Evolutionary conservation across 2,797 vertebrate genomes (phyloP).

Genomic region (Pseudochromis fuscus): DNA sequence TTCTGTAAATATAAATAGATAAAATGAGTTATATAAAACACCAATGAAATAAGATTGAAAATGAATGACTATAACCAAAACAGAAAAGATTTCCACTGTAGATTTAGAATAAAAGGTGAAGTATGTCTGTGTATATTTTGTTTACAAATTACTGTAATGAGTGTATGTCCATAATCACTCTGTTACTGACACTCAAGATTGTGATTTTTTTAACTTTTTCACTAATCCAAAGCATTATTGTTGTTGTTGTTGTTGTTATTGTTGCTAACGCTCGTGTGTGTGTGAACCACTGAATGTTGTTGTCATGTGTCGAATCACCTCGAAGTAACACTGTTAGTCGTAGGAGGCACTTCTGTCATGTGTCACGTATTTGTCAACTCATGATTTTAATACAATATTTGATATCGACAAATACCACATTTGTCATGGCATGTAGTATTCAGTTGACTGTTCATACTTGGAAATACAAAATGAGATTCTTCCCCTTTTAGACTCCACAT

Average conservation of each 20-base stretch:
- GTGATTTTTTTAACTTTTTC: conserved; percentile 71
- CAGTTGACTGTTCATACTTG: conserved; percentile 10
- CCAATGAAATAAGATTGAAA: conserved; percentile 51
- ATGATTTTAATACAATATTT: conserved; percentile 60
- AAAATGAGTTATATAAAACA: conserved; percentile 50
- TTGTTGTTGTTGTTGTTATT: conserved; percentile 45
- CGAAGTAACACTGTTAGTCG: conserved; percentile 45
- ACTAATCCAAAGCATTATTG: conserved; percentile 70
- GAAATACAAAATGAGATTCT: background rate
- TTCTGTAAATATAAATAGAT: conserved; percentile 64
- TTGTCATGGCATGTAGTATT: conserved; percentile 29
- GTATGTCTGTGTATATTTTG: conserved; percentile 69
- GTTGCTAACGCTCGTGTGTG: conserved; percentile 19
- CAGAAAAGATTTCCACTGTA: conserved; percentile 59
- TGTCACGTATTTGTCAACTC: conserved; percentile 37
- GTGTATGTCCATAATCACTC: conserved; percentile 56
- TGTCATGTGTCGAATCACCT: conserved; percentile 47
- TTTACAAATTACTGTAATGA: conserved; percentile 67
- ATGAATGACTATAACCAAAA: conserved; percentile 61
- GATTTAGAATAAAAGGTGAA: conserved; percentile 49
- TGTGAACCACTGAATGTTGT: conserved; percentile 51
- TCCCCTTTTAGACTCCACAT: background rate
- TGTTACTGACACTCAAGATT: conserved; percentile 72
- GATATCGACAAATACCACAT: conserved; percentile 31
- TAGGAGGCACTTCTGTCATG: conserved; percentile 23